These are phyloP conservation scores for Anthoscopus minutus DNA, from an alignment of 2,113 vertebrate genomes.

Conservation along the genomic window DNA sequence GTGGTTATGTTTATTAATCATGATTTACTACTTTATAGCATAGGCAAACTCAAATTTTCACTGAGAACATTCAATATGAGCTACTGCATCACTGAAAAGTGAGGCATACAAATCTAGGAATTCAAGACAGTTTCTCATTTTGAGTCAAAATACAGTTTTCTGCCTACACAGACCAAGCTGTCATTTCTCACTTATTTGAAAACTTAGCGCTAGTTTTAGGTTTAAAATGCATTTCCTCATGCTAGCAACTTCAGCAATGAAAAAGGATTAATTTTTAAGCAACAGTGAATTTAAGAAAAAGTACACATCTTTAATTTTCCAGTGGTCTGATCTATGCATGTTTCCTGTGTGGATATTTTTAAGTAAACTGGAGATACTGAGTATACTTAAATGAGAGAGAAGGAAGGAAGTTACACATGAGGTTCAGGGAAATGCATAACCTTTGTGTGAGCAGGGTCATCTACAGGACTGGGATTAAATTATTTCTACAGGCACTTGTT, in stretches of 20 bases:
- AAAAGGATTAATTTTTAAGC: neutral
- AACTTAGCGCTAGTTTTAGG: neutral
- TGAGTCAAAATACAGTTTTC: neutral
- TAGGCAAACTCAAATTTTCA: neutral
- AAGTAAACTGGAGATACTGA: neutral
- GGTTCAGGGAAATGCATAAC: neutral
- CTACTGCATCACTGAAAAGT: neutral
- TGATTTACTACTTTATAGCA: neutral
- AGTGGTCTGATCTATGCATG: neutral
- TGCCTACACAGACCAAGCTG: neutral
- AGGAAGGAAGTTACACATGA: neutral
- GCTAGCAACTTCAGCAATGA: neutral
- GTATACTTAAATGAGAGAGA: neutral
- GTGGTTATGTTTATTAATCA: neutral
- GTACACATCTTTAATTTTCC: neutral
- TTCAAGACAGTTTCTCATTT: neutral
- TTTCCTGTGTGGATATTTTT: neutral
- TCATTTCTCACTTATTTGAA: neutral
- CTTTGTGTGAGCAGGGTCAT: neutral
- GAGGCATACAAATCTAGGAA: neutral
- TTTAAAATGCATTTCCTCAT: neutral
- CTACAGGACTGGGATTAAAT: neutral
- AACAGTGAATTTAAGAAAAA: neutral
- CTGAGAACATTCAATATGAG: neutral
- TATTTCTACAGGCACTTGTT: neutral